Conservation (phyloP, 2,113 vertebrate genomes). For the Syngnathus floridae region DNA sequence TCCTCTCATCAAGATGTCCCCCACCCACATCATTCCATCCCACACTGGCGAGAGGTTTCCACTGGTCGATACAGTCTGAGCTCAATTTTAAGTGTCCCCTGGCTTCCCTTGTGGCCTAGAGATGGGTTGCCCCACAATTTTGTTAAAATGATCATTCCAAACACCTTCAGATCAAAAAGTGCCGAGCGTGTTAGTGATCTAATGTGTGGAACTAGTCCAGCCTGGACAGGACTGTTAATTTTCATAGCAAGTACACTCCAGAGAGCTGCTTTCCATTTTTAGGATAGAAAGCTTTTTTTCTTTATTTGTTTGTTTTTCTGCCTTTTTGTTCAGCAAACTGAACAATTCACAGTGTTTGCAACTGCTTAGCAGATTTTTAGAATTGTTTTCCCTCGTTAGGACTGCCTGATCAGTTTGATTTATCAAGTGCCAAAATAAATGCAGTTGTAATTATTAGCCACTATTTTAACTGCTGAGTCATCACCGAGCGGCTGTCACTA, state of each 20-base stretch:
- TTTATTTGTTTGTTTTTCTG: not conserved
- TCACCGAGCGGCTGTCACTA: not conserved
- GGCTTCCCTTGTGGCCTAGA: not conserved
- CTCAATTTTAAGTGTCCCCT: constrained; percentile 1
- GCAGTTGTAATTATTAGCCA: constrained; percentile 3
- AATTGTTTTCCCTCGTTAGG: not conserved
- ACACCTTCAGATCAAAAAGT: constrained; percentile 27
- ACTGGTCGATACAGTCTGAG: not conserved
- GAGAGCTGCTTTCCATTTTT: constrained; percentile 29
- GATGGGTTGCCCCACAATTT: constrained; percentile 3
- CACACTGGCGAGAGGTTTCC: not conserved
- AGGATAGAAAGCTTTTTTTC: not conserved
- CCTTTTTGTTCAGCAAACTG: constrained; percentile 7
- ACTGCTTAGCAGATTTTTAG: not conserved
- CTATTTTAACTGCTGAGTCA: not conserved
- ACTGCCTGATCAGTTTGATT: not conserved
- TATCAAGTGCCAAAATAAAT: constrained; percentile 13
- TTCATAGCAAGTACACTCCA: constrained; percentile 13
- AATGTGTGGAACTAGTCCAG: constrained; percentile 19
- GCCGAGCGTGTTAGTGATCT: constrained; percentile 15
- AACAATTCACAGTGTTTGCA: not conserved
- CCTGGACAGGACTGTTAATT: constrained; percentile 8
- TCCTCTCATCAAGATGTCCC: not conserved
- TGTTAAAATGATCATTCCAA: constrained; percentile 38
- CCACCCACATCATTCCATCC: not conserved